These are phyloP conservation scores for Octonoba sinensis DNA, from an alignment of 2,888 invertebrate genomes.

Conservation along the genomic window DNA sequence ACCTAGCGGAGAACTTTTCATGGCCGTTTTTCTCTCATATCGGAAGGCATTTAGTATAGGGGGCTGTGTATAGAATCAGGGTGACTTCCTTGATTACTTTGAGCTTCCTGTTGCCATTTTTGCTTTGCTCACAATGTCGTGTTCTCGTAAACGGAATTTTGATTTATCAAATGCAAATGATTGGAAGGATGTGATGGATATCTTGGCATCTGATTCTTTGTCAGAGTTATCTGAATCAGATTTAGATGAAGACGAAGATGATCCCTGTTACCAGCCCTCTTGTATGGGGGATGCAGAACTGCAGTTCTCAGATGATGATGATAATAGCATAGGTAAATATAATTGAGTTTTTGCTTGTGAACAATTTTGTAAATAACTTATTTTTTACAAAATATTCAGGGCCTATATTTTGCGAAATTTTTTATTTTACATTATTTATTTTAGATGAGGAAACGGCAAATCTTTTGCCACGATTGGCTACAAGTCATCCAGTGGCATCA, in stretches of 20 bases:
- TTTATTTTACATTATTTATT: not conserved
- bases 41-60: too few relatives aligned
- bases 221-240: not conserved
- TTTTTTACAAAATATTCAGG: not conserved
- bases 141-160: not conserved
- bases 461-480: not conserved
- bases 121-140: not conserved
- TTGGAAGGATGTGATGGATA: not conserved
- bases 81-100: not conserved
- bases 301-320: conserved; percentile 5
- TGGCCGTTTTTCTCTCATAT: too few relatives aligned
- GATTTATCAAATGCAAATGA: conserved; percentile 7
- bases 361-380: not conserved
- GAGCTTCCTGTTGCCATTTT: not conserved
- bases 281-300: not conserved
- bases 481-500: not conserved
- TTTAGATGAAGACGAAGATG: conserved; percentile 1
- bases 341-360: not conserved
- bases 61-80: not conserved
- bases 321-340: conserved; percentile 4
- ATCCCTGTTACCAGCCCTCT: not conserved
- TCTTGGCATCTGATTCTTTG: not conserved
- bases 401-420: not conserved
- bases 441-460: not conserved
- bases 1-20: too few relatives aligned